Evolutionary conservation across 2,113 vertebrate genomes (phyloP), one percentile per base, ranked within the genome.

Genomic region (Cavia porcellus): DNA sequence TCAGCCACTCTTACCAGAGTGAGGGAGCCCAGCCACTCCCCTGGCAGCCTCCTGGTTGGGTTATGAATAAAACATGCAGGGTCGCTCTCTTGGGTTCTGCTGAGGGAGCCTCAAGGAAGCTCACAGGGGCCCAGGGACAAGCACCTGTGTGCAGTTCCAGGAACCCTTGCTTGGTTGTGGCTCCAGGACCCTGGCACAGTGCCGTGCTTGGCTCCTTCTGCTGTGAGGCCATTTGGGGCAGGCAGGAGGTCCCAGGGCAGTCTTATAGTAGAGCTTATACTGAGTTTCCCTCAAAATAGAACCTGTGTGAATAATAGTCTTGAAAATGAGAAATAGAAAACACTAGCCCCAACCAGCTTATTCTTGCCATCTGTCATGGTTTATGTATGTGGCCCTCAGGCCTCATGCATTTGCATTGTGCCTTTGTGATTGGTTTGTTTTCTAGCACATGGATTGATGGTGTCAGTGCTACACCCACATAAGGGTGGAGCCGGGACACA

Each of bases 91-190:
- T 9, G n/a, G 8, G 7, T 7, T 72, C 17, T 70, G 35, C 32
- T n/a, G 35, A 38, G 32, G 68, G 35, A n/a, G 35, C 68, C 15
- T 25, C n/a, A 50, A n/a, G n/a, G 35, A 19, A 19, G 35, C 19
- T 38, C 8, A 1, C 30, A 3, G 68, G n/a, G 19, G 0, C 35
- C 17, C 6, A 8, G 68, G 19, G 19, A n/a, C 1, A 1, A 35
- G 47, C 17, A 22, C n/a, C 68, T 38, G n/a, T 4, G 68, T 22
- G 19, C 20, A 15, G 68, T 7, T 70, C 35, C 15, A 20, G 68
- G 68, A 70, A 17, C 17, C 68, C 35, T 70, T 20, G 35, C 35
- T 70, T 13, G 17, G 68, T 72, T 7, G 0, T 22, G 17, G 35
- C 7, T 72, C 35, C 68, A 32, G 20, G 15, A 8, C 3, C 17